These are phyloP conservation scores for Pachyramphus minor DNA, from an alignment of 2,113 vertebrate species.

Conservation along the genomic window DNA sequence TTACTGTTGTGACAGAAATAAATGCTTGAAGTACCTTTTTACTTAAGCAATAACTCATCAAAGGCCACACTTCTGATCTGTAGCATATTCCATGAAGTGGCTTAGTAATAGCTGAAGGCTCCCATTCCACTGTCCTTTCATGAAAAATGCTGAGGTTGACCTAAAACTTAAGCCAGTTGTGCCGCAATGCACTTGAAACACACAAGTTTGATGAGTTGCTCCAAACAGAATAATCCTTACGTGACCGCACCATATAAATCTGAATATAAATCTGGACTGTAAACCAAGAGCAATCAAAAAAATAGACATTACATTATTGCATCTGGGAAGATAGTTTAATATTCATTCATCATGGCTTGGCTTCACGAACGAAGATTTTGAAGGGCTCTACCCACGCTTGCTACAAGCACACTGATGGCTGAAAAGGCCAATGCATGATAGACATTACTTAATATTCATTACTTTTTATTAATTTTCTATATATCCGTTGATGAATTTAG, in stretches of 20 bases:
- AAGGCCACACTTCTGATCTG: not conserved
- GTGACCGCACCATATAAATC: not conserved
- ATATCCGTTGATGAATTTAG: not conserved
- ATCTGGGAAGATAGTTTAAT: not conserved
- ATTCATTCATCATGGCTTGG: no score
- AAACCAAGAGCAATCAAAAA: not conserved
- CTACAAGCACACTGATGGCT: no score
- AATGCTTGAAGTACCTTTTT: not conserved
- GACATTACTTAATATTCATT: not conserved
- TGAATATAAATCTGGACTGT: not conserved
- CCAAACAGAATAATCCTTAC: not conserved
- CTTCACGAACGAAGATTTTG: no score
- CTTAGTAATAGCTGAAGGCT: not conserved
- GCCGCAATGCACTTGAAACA: not conserved
- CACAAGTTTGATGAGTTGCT: not conserved
- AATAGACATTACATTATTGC: not conserved
- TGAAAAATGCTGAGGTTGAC: not conserved
- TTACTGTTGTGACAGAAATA: not conserved
- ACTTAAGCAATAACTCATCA: not conserved
- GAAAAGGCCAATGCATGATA: no score
- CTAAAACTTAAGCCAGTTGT: not conserved
- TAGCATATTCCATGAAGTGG: not conserved
- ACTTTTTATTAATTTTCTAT: not conserved
- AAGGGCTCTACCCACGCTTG: no score
- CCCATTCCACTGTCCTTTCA: not conserved